Base-by-base conservation (phyloP, 2,888 invertebrate genomes). In the Trypoxylon attenuatum region DNA sequence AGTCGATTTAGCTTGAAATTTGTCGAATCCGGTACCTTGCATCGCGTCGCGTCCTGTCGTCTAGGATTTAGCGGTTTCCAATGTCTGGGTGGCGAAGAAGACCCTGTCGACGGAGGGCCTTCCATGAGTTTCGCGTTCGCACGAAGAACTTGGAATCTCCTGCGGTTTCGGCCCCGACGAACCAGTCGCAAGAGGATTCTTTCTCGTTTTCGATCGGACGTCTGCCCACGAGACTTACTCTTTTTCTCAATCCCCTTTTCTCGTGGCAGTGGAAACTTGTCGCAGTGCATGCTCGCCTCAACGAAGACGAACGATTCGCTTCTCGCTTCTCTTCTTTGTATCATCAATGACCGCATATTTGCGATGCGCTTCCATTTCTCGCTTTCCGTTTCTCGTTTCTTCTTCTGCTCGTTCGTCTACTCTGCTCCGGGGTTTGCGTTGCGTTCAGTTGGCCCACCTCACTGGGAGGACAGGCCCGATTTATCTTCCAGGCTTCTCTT, bases 261-360 rank as follows among this genome's bases (percentile, higher is more conserved):
- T 19, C 45, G 59, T 54, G 49, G 33, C 54, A 49, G 18, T 46
- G 47, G 18, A 47, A 63, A 71, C 52, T 64, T 47, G 5, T n/a
- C n/a, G n/a, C 52, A 58, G 54, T 63, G 73, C 69, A 69, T 71
- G 69, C 46, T 73, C 69, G 58, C 33, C 56, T 29, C 58, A 57
- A 73, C 73, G 65, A 56, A 65, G 53, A 55, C 55, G 50, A 61
- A 53, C 69, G 57, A 57, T 72, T 61, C 51, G 51, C 45, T 57
- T 42, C 61, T 65, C 62, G 73, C 69, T 71, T 13, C 18, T 18
- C 5, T 19, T 19, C 50, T 49, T 25, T 4, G 2, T 21, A 25
- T 25, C 41, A 15, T 16, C 41, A 27, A 39, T 29, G 47, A 62
- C 39, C 63, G 68, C 50, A 18, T 49, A 22, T 63, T 59, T 56